phyloP scores from a whole-genome alignment of 2,888 invertebrate species.

The Drosophila trichaetosa region DNA sequence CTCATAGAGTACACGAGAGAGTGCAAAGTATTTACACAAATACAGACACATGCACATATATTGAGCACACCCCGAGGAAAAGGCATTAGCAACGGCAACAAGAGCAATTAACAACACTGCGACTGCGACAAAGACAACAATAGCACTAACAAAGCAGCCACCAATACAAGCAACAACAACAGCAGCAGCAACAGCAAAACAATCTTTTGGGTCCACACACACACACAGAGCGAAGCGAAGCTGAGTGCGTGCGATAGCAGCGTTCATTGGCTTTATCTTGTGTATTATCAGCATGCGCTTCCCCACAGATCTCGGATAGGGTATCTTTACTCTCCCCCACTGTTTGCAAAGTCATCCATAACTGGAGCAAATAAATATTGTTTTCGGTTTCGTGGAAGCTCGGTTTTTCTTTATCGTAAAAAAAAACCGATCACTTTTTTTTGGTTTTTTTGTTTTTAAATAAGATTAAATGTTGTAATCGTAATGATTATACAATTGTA shows the following conservation, averaged over 20 bases:
- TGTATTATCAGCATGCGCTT: slow-evolving; percentile 33
- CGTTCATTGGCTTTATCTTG: slow-evolving; percentile 70
- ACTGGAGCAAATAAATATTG: background rate
- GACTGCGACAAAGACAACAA: slow-evolving; percentile 30
- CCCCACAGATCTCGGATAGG: background rate
- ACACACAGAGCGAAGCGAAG: slow-evolving; percentile 1
- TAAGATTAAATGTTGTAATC: background rate
- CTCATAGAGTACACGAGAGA: slow-evolving; percentile 34
- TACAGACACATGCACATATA: slow-evolving; percentile 21
- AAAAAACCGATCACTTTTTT: background rate
- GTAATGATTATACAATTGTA: background rate
- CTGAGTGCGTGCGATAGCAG: slow-evolving; percentile 52
- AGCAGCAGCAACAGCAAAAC: background rate
- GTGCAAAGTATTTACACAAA: slow-evolving; percentile 34
- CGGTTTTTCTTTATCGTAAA: background rate
- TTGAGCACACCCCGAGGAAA: slow-evolving; percentile 39
- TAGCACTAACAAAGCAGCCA: slow-evolving; percentile 22
- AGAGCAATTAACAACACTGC: slow-evolving; percentile 57
- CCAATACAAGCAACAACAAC: slow-evolving; percentile 6
- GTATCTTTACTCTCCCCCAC: slow-evolving; percentile 3
- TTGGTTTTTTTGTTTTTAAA: background rate
- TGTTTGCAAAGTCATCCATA: slow-evolving; percentile 11
- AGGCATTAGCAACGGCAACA: slow-evolving; percentile 32
- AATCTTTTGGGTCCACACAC: slow-evolving; percentile 22
- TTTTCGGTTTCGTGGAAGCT: background rate